Evolutionary conservation across 2,797 vertebrate species (phyloP).

Genomic region (Takifugu ocellatus): DNA sequence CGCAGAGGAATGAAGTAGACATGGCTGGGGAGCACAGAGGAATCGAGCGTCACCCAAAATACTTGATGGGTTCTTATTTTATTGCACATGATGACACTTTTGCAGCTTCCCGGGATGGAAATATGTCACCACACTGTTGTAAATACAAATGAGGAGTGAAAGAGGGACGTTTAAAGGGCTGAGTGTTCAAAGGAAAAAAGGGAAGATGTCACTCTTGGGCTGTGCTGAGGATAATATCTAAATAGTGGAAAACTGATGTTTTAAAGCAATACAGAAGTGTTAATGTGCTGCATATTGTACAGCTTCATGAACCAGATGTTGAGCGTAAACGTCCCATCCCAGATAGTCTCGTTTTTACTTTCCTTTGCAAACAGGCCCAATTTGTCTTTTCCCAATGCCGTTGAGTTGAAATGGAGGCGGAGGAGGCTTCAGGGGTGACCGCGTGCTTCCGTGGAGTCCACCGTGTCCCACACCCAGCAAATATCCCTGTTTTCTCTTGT

Average conservation of each 20-base stretch:
- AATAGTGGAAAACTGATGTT: conserved; percentile 22
- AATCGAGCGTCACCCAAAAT: conserved; percentile 44
- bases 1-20: conserved; percentile 92
- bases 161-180: conserved; percentile 51
- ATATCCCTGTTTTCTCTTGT: no score
- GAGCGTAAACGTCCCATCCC: no score
- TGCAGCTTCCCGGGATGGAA: conserved; percentile 33
- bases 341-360: conserved; percentile 1
- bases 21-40: neutral
- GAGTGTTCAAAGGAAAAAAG: conserved; percentile 26
- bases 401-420: no score
- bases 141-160: conserved; percentile 3
- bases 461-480: no score
- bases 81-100: conserved; percentile 21
- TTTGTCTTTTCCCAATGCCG: no score
- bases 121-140: conserved; percentile 39
- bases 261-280: conserved; percentile 50
- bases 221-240: conserved; percentile 32
- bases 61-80: conserved; percentile 14
- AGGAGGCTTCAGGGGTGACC: no score
- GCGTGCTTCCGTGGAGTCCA: no score
- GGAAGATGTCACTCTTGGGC: conserved; percentile 17
- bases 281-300: conserved; percentile 7
- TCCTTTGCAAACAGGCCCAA: no score
- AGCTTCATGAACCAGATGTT: neutral